Evolutionary conservation across 2,113 vertebrate genomes (phyloP).

Genomic region (Eurystomus gularis): DNA sequence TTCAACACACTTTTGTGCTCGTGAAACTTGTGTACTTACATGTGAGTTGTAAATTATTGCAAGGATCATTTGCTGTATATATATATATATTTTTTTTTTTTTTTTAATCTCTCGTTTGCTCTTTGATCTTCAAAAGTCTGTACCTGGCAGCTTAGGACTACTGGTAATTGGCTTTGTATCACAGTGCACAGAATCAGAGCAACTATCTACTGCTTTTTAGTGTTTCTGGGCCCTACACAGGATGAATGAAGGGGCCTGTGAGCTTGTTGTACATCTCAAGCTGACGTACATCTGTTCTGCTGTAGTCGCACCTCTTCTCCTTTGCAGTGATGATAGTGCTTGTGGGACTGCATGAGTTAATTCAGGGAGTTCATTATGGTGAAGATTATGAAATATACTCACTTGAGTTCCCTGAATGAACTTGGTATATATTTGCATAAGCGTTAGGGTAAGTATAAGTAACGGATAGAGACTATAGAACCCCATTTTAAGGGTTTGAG

Average conservation of each 20-base stretch:
- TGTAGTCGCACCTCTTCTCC: not conserved
- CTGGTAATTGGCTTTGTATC: not conserved
- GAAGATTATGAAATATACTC: not conserved
- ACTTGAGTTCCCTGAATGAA: not conserved
- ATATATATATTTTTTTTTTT: no score
- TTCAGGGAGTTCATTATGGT: not conserved
- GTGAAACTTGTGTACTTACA: not conserved
- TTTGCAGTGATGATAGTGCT: not conserved
- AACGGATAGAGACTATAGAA: not conserved
- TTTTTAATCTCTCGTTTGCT: not conserved
- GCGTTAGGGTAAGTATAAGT: not conserved
- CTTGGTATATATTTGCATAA: not conserved
- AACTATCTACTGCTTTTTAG: not conserved
- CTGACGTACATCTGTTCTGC: not conserved
- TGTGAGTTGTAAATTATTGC: not conserved
- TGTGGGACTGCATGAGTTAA: not conserved
- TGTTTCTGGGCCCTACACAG: not conserved
- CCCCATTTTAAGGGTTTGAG: not conserved
- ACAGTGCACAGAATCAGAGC: not conserved
- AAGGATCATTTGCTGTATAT: not conserved
- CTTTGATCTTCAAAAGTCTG: not conserved
- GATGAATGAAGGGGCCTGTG: not conserved
- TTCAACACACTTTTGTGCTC: not conserved
- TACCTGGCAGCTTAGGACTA: not conserved
- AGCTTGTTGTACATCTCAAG: not conserved